Percentiles rank a stretch among this genome's conserved stretches.
Conservation (phyloP, 2,797 vertebrate species). For the Rhinophrynus dorsalis region DNA sequence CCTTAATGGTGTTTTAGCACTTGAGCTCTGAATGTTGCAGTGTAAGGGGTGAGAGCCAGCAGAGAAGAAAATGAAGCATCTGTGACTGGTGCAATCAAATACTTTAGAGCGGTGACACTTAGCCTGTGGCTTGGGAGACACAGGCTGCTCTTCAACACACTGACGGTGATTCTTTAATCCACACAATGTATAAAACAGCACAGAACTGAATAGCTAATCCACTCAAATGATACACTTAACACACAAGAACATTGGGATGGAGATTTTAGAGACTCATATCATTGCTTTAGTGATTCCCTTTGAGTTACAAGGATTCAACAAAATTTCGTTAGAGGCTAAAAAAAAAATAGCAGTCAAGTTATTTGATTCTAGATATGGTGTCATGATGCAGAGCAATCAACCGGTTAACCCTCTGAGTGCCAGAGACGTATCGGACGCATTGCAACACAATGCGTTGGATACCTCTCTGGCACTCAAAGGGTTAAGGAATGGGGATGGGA, state of each 20-base stretch:
- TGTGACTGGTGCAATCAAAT: constrained; percentile 31
- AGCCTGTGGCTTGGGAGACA: constrained; percentile 34
- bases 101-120: constrained; percentile 35
- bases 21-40: constrained; percentile 11
- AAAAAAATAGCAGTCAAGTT: constrained; percentile 35
- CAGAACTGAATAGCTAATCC: constrained; percentile 32
- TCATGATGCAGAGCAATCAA: too few species aligned
- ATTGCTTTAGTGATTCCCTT: constrained; percentile 22
- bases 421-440: too few species aligned
- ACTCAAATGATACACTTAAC: constrained; percentile 38
- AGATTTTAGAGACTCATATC: constrained; percentile 33
- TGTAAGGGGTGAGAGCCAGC: constrained; percentile 10
- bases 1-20: constrained; percentile 24
- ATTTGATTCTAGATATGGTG: constrained; percentile 12
- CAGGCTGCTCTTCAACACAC: constrained; percentile 11
- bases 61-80: constrained; percentile 24
- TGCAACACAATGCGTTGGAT: too few species aligned
- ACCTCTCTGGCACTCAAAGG: too few species aligned
- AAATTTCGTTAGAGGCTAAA: constrained; percentile 36
- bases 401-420: too few species aligned
- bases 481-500: too few species aligned
- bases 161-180: constrained; percentile 28
- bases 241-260: constrained; percentile 39
- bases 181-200: constrained; percentile 11
- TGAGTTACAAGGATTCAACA: constrained; percentile 8